Base-by-base conservation (phyloP, 53 echinoderm and acorn worm genomes). In the Temnopleurus reevesii region DNA sequence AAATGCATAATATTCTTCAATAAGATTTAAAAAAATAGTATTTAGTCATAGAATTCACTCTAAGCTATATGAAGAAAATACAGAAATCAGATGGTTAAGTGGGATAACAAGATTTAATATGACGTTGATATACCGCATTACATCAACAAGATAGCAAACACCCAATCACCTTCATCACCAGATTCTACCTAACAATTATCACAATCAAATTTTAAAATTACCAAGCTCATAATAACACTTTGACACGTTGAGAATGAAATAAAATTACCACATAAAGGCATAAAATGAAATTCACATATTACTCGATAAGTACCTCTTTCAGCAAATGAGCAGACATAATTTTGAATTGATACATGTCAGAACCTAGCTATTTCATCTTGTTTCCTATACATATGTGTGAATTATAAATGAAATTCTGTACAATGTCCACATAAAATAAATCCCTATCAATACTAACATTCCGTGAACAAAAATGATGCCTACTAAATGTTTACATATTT, bases 321-420 rank as follows among this genome's bases (percentile, higher is more conserved):
- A 41, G 71, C 71, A 71, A 71, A 71, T 19, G 65, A 38, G 71
- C 71, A n/a, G 71, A 43, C 41, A 71, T 71, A 71, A 71, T 71
- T n/a, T 8, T 38, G 21, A 71, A 71, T 23, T 71, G n/a, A 34
- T 35, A 41, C 15, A 71, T 23, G 41, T 71, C 18, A 21, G 21
- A 71, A 71, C 38, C 71, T 18, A 34, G 1, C 36, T 71, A n/a
- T 71, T 71, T 8, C 21, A 43, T 71, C 13, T 33, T 1, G 2
- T 12, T 5, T 58, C 23, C 6, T 17, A 15, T 63, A 33, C 15
- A 63, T 31, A 31, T 18, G 34, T 63, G 21, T 8, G 19, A 30
- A n/a, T 71, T 71, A 38, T 7, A 71, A 71, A 71, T 71, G 8
- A 71, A 71, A 71, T 71, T 71, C 71, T 71, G 71, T 71, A 71